Evolutionary conservation across 2,888 invertebrate genomes (phyloP).

Genomic region (Venustoraphidia nigricollis): DNA sequence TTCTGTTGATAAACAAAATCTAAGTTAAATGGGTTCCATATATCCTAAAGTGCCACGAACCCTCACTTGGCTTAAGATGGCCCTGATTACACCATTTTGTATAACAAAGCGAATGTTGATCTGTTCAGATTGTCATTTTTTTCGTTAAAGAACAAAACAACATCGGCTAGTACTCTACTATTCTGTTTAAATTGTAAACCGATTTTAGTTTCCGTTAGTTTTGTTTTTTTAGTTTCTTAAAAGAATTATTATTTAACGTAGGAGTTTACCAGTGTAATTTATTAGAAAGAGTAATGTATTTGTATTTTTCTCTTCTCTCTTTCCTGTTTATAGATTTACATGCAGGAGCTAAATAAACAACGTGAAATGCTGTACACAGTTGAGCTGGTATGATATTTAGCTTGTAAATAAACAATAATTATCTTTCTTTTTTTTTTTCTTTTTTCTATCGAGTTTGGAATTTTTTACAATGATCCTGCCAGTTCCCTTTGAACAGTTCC

Average conservation of each 20-base stretch:
- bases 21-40: too few species aligned
- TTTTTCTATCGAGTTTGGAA: constrained; percentile 4
- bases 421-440: constrained; percentile 2
- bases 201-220: constrained; percentile 12
- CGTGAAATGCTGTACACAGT: constrained; percentile 70
- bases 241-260: too few species aligned
- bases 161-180: not conserved
- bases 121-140: too few species aligned
- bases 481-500: too few species aligned
- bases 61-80: too few species aligned
- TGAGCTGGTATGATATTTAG: constrained; percentile 56
- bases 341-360: constrained; percentile 80
- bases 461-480: constrained; percentile 1
- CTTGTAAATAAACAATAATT: constrained; percentile 6
- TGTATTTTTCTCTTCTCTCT: constrained; percentile 26
- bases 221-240: constrained; percentile 5
- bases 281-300: not conserved
- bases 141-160: too few species aligned
- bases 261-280: too few species aligned
- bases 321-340: constrained; percentile 58
- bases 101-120: too few species aligned
- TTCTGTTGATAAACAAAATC: too few species aligned
- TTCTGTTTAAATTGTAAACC: constrained; percentile 7
- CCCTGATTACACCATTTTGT: too few species aligned
- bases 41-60: too few species aligned